phyloP scores from a whole-genome alignment of 2,113 vertebrate genomes.

The Conger conger region DNA sequence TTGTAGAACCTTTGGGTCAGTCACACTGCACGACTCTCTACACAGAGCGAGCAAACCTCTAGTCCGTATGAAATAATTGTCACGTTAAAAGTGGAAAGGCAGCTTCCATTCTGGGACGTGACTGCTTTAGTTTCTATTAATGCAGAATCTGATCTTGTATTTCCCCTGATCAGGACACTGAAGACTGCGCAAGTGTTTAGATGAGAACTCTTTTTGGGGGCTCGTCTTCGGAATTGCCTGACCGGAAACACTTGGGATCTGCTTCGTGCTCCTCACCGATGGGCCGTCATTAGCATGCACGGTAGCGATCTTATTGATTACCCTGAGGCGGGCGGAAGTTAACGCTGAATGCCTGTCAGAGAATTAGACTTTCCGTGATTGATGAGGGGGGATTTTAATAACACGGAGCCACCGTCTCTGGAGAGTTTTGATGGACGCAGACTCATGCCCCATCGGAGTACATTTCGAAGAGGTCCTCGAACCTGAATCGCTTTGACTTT shows the following conservation, averaged over 20 bases:
- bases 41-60: too few relatives aligned
- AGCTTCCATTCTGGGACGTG: background rate
- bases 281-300: slow-evolving; percentile 21
- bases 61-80: background rate
- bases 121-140: background rate
- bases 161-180: background rate
- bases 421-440: background rate
- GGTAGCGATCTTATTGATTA: slow-evolving; percentile 23
- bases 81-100: background rate
- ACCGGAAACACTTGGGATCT: background rate
- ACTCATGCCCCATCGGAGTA: background rate
- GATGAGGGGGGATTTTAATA: slow-evolving; percentile 42
- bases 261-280: background rate
- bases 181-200: background rate
- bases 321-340: slow-evolving; percentile 10
- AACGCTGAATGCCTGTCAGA: slow-evolving; percentile 25
- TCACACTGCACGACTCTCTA: too few relatives aligned
- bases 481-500: background rate
- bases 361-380: slow-evolving; percentile 40
- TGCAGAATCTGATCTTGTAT: background rate
- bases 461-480: background rate
- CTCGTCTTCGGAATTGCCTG: background rate
- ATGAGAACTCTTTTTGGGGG: background rate
- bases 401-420: background rate
- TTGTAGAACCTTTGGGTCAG: too few relatives aligned